Evolutionary conservation across 2,113 vertebrate species (phyloP), one percentile per base, ranked within the genome.

Genomic region (Psettodes erumei): DNA sequence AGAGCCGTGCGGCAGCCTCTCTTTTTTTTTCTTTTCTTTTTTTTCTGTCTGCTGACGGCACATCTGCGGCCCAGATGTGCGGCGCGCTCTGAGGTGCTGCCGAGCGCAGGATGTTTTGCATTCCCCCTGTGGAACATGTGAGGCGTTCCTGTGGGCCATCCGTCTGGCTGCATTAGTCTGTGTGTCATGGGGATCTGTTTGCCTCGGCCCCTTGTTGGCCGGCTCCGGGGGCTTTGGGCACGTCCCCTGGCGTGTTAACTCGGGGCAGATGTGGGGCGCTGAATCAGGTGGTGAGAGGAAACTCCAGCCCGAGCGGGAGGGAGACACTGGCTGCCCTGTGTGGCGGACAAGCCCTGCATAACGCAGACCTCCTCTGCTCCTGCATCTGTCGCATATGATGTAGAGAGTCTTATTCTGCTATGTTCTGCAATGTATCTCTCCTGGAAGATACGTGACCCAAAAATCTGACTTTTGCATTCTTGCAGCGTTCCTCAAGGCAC

Each of bases 51-150:
- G 70, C 74, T 71, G 63, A 76, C n/a, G 11, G 13, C 7, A 86
- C 90, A 92, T 88, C 87, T 92, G 91, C 21, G 3, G 58, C 55
- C 79, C 91, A 92, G 88, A 92, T 92, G 90, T 90, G 77, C 40
- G 28, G 65, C 5, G 71, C 8, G 28, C 66, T 77, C 55, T 8
- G 79, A 86, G 74, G 73, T 80, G 87, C 82, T 81, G 78, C 82
- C 65, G 83, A 68, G 71, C 30, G 25, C 83, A 87, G 88, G 87
- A 90, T 92, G 90, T 91, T 90, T 90, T 91, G 90, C 81, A 85
- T 89, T 87, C 88, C 70, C 88, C 48, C 66, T 55, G 80, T 80
- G 85, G 91, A 88, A 77, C 81, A 86, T 81, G 80, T 86, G 88
- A 88, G 84, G 87, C 79, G 90, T 87, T 90, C 79, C 88, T 84